A percentile compares a stretch with the other conserved stretches of the same genome.
These are phyloP conservation scores for Dicranocentrus wangi DNA, from an alignment of 2,888 invertebrate genomes.

Conservation along the genomic window DNA sequence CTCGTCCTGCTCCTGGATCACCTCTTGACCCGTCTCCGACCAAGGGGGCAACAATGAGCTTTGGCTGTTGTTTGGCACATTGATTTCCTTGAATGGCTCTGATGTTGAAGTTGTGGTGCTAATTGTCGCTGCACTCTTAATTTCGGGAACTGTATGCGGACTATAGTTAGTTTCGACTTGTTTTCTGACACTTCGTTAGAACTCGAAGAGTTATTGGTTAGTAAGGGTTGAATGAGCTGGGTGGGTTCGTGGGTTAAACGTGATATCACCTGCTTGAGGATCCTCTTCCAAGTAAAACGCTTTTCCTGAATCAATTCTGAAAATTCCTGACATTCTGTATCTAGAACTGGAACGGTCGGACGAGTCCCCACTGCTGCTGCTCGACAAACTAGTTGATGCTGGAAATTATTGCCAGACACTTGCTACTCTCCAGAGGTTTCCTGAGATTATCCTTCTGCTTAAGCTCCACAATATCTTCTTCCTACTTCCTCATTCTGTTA, in stretches of 20 bases:
- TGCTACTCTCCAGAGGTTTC: slow-evolving; percentile 22
- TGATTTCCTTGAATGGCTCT: too few species aligned
- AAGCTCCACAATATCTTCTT: too few species aligned
- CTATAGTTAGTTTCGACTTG: slow-evolving; percentile 70
- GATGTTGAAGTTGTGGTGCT: too few species aligned
- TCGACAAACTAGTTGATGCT: slow-evolving; percentile 26
- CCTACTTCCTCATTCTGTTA: too few species aligned
- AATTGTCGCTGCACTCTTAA: too few species aligned
- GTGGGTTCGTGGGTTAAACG: slow-evolving; percentile 61
- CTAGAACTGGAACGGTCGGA: slow-evolving; percentile 45
- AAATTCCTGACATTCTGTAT: slow-evolving; percentile 71
- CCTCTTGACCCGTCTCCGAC: slow-evolving; percentile 30
- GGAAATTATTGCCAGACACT: slow-evolving; percentile 46
- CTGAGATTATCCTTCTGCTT: too few species aligned
- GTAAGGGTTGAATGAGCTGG: slow-evolving; percentile 11
- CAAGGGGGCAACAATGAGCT: slow-evolving; percentile 49
- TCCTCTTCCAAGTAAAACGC: slow-evolving; percentile 72
- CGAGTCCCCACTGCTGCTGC: not conserved
- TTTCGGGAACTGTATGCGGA: not conserved
- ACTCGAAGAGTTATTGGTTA: slow-evolving; percentile 27
- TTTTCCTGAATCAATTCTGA: slow-evolving; percentile 68
- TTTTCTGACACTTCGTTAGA: slow-evolving; percentile 58
- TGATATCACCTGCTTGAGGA: slow-evolving; percentile 71
- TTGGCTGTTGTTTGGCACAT: too few species aligned
- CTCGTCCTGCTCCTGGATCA: slow-evolving; percentile 40